Conservation (phyloP, 2,113 vertebrate species). For the Corythoichthys intestinalis region DNA sequence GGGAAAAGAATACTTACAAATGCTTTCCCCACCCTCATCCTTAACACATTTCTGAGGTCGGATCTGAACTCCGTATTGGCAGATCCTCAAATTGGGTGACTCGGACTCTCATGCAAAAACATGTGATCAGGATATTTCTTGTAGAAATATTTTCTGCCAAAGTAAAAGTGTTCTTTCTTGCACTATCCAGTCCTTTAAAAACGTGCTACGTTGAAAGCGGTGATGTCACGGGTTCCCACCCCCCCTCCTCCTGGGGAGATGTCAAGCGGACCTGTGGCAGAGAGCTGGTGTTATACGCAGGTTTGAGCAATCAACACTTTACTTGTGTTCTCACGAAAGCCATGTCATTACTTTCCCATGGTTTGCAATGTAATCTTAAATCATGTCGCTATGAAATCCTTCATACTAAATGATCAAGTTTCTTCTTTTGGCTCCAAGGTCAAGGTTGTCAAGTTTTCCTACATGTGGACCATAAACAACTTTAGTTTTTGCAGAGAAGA, state of each 20-base stretch:
- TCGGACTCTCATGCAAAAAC: no score
- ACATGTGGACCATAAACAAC: slow-evolving; percentile 99
- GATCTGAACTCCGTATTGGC: no score
- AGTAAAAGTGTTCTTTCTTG: slow-evolving; percentile 13
- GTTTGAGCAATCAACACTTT: slow-evolving; percentile 59
- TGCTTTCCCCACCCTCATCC: no score
- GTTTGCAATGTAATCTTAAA: neutral
- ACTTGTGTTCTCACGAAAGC: neutral
- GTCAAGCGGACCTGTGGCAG: slow-evolving; percentile 93
- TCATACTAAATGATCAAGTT: neutral
- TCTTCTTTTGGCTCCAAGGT: slow-evolving; percentile 73
- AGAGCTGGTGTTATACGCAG: slow-evolving; percentile 99
- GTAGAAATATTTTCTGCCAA: slow-evolving; percentile 1
- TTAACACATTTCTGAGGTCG: no score
- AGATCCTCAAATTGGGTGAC: no score
- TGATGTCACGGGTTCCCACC: slow-evolving; percentile 91
- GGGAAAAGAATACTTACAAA: no score
- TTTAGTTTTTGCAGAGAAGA: slow-evolving; percentile 99
- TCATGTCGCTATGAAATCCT: neutral
- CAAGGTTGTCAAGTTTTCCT: slow-evolving; percentile 99
- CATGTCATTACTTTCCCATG: neutral
- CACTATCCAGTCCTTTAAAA: slow-evolving; percentile 47
- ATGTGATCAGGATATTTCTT: no score
- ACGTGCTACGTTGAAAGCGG: slow-evolving; percentile 67
- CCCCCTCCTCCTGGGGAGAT: slow-evolving; percentile 93